Conservation (phyloP, 92 coral and sea anemone species). For the Bergia puertoricense region DNA sequence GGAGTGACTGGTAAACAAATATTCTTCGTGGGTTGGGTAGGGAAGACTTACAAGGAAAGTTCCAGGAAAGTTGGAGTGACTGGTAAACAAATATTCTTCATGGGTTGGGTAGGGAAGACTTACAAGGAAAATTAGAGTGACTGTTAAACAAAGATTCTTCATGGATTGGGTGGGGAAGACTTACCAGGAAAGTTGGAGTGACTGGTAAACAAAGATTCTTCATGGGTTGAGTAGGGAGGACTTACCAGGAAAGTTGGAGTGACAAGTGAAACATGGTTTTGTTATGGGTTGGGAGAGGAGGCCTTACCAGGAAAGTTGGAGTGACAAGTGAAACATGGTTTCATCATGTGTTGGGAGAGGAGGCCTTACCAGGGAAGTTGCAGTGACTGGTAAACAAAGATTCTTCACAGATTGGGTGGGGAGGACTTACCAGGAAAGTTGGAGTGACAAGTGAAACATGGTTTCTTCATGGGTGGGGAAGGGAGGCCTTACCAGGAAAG, state of each 20-base stretch:
- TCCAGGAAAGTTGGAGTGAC: background rate
- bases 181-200: conserved; percentile 55
- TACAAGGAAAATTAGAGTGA: conserved; percentile 67
- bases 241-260: conserved; percentile 74
- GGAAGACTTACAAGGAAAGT: background rate
- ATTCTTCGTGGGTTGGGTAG: background rate
- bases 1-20: conserved; percentile 59
- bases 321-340: conserved; percentile 73
- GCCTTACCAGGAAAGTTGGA: conserved; percentile 71
- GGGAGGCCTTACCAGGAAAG: conserved; percentile 3
- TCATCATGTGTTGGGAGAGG: background rate
- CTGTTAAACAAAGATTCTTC: conserved; percentile 21
- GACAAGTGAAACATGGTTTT: conserved; percentile 39
- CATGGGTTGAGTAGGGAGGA: background rate
- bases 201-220: background rate
- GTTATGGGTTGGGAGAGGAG: background rate
- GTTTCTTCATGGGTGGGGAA: background rate
- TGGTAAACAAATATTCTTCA: background rate
- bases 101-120: conserved; percentile 3
- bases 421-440: conserved; percentile 60
- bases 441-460: conserved; percentile 55
- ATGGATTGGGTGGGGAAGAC: background rate
- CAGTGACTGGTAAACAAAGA: background rate
- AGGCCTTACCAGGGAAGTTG: background rate
- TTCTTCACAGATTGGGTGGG: background rate